Conservation (phyloP, 53 echinoderm and acorn worm genomes). For the Henricia sp. region DNA sequence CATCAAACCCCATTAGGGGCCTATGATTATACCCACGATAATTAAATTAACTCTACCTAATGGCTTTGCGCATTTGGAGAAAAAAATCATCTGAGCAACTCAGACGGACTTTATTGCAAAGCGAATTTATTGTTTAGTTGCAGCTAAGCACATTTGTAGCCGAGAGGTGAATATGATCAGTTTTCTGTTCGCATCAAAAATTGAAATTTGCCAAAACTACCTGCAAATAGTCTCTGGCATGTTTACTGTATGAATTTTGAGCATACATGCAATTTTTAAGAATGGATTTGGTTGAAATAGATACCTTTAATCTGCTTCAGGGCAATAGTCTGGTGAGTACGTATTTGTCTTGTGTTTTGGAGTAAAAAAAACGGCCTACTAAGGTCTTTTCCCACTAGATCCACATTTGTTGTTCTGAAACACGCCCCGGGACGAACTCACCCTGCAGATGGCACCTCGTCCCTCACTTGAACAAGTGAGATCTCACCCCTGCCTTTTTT, state of each 20-base stretch:
- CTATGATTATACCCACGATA: not conserved
- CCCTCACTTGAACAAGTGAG: no score
- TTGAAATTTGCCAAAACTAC: no score
- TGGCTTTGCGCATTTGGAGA: not conserved
- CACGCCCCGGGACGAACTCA: no score
- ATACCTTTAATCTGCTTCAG: not conserved
- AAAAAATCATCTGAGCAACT: not conserved
- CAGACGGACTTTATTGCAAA: not conserved
- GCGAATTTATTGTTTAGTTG: not conserved
- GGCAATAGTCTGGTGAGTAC: constrained; percentile 4
- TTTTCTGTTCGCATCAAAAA: no score
- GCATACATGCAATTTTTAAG: not conserved
- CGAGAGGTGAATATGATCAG: not conserved
- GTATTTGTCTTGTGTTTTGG: no score
- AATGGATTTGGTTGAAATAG: not conserved
- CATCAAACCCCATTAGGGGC: constrained; percentile 32
- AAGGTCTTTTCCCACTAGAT: no score
- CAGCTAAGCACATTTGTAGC: not conserved
- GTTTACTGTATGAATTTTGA: not conserved
- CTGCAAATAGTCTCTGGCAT: no score
- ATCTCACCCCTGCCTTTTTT: no score
- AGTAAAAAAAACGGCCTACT: no score
- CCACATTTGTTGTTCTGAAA: no score
- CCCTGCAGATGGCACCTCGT: no score
- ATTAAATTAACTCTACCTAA: not conserved